Evolutionary conservation across 2,888 invertebrate genomes (phyloP).

Genomic region (Pachymerium ferrugineum): DNA sequence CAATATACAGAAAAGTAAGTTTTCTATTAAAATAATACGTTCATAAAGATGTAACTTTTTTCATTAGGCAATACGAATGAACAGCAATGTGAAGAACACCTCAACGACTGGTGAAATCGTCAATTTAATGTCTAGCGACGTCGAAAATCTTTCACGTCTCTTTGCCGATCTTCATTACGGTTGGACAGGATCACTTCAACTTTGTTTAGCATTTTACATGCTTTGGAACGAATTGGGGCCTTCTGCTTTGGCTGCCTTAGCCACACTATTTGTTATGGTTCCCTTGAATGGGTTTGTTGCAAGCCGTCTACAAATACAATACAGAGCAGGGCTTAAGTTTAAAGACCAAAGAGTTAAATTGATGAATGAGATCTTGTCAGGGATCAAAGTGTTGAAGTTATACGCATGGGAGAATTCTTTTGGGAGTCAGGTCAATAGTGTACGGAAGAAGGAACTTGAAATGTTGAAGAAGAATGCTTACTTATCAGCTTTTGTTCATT

Average conservation of each 20-base stretch:
- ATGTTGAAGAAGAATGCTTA: constrained; percentile 44
- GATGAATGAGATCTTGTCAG: constrained; percentile 88
- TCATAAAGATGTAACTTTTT: background rate
- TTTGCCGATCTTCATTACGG: background rate
- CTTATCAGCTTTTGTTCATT: constrained; percentile 43
- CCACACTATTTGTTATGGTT: background rate
- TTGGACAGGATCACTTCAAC: background rate
- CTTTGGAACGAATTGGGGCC: background rate
- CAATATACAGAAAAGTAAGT: constrained; percentile 47
- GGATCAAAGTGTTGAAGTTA: constrained; percentile 69
- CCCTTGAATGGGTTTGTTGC: background rate
- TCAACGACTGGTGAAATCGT: constrained; percentile 51
- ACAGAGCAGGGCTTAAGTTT: constrained; percentile 76
- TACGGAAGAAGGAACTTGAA: constrained; percentile 47
- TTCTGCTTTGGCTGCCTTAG: background rate
- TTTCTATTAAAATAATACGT: background rate
- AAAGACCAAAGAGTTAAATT: constrained; percentile 89
- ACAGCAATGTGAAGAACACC: background rate
- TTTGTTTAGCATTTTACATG: background rate
- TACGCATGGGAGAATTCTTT: constrained; percentile 54
- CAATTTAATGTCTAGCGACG: constrained; percentile 53
- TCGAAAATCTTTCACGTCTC: too few relatives aligned
- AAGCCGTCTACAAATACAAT: background rate
- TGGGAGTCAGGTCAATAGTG: constrained; percentile 38
- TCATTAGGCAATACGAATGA: constrained; percentile 43